Base-by-base conservation (phyloP, 1,140 invertebrate species). In the Camponotus vicinus region DNA sequence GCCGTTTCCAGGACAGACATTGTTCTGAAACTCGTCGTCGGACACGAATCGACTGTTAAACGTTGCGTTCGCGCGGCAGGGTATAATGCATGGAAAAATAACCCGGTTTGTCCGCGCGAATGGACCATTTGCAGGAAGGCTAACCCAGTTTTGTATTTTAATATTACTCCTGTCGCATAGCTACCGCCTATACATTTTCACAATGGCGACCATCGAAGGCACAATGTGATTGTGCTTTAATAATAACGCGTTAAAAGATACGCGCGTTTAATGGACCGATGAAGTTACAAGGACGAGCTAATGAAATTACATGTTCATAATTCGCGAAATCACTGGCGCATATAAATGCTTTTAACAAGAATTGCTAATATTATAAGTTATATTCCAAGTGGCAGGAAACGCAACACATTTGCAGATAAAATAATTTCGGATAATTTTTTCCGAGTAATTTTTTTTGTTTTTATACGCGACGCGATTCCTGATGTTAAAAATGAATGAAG, bases 1-100 rank as follows among this genome's bases (percentile, higher is more conserved):
- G 70, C 87, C 76, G 82, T 75, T 89, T 86, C 37, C 87, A 69
- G 87, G 87, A 89, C 78, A 86, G 87, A 89, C 76, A 86, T 89
- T 89, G 87, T 89, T 88, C 87, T 55, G 45, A 66, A 89, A 89
- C 83, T 89, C 83, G 9, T 45, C 18, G 82, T 52, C 80, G 76
- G 80, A 85, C 66, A 63, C 73, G 77, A 78, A 87, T 89, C 88
- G 84, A 84, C 85, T 80, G 87, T 42, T 77, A 75, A 85, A 85
- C 52, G 59, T 66, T 67, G 45, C 34, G 34, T 59, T 57, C 37
- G 63, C 69, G 34, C 69, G 32, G 61, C 59, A 27, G 37, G 84
- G 63, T 52, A 82, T 61, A 89, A 86, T 85, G 82, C 70, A 34
- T 21, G 49, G 88, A 87, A 89, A 89, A 89, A 89, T 89, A 89